Conservation (phyloP, 2,113 vertebrate genomes). For the Ceyx melanurus region DNA sequence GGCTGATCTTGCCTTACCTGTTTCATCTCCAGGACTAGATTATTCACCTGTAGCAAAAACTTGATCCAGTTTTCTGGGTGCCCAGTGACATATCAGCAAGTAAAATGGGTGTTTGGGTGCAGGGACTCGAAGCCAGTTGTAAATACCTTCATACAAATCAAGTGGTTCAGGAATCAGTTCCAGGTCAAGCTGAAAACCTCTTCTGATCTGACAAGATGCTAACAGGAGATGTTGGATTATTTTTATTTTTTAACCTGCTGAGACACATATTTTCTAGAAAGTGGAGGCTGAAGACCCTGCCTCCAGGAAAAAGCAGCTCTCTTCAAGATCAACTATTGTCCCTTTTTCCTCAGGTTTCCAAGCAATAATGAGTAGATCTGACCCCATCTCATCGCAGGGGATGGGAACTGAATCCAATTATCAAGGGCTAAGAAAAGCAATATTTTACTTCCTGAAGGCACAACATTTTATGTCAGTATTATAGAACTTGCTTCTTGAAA, state of each 20-base stretch:
- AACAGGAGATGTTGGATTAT: background rate
- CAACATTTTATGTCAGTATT: conserved; percentile 43
- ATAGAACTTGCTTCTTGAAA: conserved; percentile 4
- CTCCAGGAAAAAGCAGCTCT: background rate
- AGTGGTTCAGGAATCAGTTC: background rate
- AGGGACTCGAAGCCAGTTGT: background rate
- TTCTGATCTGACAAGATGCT: background rate
- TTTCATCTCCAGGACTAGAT: background rate
- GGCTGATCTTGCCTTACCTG: conserved; percentile 58
- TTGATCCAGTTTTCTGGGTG: background rate
- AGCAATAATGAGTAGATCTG: conserved; percentile 65
- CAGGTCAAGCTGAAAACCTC: conserved; percentile 5
- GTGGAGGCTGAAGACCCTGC: background rate
- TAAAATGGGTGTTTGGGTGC: background rate
- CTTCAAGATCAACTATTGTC: background rate
- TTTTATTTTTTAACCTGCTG: background rate
- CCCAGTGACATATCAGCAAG: background rate
- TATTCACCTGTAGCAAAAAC: background rate
- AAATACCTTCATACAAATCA: background rate
- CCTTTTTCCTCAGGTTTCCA: conserved; percentile 63
- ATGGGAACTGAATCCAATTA: background rate
- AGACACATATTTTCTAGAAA: background rate
- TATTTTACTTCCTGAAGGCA: conserved; percentile 67
- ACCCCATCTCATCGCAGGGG: background rate
- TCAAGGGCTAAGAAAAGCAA: conserved; percentile 74